Evolutionary conservation across 2,113 vertebrate genomes (phyloP).

Genomic region (Pterophyllum scalare): DNA sequence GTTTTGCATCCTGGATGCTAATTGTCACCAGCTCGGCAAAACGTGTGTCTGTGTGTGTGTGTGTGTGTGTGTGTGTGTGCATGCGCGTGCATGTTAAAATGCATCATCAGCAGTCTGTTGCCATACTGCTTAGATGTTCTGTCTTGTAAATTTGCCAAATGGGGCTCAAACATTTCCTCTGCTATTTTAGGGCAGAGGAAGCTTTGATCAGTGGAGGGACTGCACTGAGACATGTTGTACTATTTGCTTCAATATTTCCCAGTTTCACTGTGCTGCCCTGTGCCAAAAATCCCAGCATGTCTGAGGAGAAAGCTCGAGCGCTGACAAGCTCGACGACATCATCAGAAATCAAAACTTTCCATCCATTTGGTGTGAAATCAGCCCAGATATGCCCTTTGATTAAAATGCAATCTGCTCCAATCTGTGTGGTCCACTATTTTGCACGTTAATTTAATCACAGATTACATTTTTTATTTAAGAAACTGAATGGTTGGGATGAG

Average conservation of each 20-base stretch:
- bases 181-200: constrained; percentile 14
- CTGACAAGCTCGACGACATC: constrained; percentile 1
- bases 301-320: not conserved
- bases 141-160: constrained; percentile 13
- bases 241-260: constrained; percentile 26
- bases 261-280: not conserved
- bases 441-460: constrained; percentile 7
- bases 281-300: not conserved
- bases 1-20: not conserved
- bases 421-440: not conserved
- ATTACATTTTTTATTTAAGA: not conserved
- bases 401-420: not conserved
- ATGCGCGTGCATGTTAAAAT: not conserved
- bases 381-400: constrained; percentile 5
- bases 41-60: not conserved
- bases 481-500: not conserved
- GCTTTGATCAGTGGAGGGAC: constrained; percentile 47
- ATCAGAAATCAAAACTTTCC: constrained; percentile 19
- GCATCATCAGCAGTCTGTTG: constrained; percentile 21
- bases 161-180: constrained; percentile 25
- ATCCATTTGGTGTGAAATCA: constrained; percentile 26
- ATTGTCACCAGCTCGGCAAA: not conserved
- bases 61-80: not conserved
- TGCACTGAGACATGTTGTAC: constrained; percentile 15
- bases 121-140: not conserved